Base-by-base conservation (phyloP, 1,140 invertebrate genomes). In the Listronotus oregonensis region DNA sequence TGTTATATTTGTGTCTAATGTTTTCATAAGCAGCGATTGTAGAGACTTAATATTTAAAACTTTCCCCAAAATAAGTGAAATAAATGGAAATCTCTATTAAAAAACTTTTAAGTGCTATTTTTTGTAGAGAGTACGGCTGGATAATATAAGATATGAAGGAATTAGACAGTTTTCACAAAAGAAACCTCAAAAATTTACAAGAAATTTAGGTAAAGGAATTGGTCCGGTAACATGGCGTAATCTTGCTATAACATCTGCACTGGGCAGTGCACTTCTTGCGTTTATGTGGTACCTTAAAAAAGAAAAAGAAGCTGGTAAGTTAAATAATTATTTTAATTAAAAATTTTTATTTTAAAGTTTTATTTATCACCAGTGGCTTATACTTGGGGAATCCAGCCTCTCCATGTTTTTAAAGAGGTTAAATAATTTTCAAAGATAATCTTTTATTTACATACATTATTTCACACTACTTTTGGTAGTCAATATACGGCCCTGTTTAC, bases 211-310 rank as follows among this genome's bases (percentile, higher is more conserved):
- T 10, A 67, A 63, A 67, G 70, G 71, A 34, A 61, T 70, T 66
- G 85, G 84, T 8, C 89, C 90, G 0, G 86, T 95, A 60, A 86
- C 91, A 63, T 95, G 93, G 93, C 90, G 85, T 75, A 89, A 84
- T 66, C 77, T 93, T 56, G 75, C 77, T 40, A 79, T 88, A 32
- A 89, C 90, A 15, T 82, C 84, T 11, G 79, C 84, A 0, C 65
- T 92, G 5, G 90, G 89, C 8, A 82, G 82, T 14, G 80, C 82
- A 8, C 78, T 93, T 12, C 76, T 92, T 10, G 83, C 72, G 0
- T 93, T 89, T 74, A 87, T 95, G 87, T 80, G 87, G 34, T 91
- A 94, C 75, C 79, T 95, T 0, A 90, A 90, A 78, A 82, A 83
- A 62, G 84, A 91, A 78, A 96, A 96, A 80, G 85, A 90, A 73